Conservation (phyloP, 2,113 vertebrate genomes). For the Glaucomys volans region DNA sequence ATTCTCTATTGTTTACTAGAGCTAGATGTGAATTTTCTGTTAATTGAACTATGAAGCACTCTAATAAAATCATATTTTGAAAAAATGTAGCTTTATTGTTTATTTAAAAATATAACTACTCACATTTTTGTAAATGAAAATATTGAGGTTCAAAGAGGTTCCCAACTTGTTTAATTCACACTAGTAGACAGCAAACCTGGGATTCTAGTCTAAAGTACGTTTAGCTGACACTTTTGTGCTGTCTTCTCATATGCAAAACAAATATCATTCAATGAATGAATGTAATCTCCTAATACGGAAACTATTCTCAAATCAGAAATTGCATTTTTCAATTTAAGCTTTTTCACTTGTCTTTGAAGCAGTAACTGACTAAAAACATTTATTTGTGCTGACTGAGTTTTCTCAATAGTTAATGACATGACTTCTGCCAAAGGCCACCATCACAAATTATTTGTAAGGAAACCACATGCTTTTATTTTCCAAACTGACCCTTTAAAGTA, state of each 20-base stretch:
- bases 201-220: not conserved
- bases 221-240: not conserved
- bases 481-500: constrained; percentile 53
- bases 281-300: not conserved
- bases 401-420: constrained; percentile 1
- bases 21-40: not conserved
- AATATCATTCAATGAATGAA: not conserved
- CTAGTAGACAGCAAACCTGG: not conserved
- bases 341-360: constrained; percentile 2
- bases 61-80: not conserved
- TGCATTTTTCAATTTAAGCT: constrained; percentile 9
- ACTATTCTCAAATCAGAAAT: not conserved
- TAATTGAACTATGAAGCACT: not conserved
- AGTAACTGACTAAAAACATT: constrained; percentile 34
- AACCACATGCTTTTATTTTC: constrained; percentile 53
- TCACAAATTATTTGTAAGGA: constrained; percentile 60
- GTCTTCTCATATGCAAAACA: not conserved
- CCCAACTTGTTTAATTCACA: not conserved
- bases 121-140: constrained; percentile 1
- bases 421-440: constrained; percentile 46
- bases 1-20: not conserved
- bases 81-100: not conserved
- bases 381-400: constrained; percentile 54
- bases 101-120: not conserved
- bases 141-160: not conserved